Percentiles rank a stretch among this genome's conserved stretches.
Evolutionary conservation across 2,113 vertebrate species (phyloP).

Genomic region (Charina bottae): DNA sequence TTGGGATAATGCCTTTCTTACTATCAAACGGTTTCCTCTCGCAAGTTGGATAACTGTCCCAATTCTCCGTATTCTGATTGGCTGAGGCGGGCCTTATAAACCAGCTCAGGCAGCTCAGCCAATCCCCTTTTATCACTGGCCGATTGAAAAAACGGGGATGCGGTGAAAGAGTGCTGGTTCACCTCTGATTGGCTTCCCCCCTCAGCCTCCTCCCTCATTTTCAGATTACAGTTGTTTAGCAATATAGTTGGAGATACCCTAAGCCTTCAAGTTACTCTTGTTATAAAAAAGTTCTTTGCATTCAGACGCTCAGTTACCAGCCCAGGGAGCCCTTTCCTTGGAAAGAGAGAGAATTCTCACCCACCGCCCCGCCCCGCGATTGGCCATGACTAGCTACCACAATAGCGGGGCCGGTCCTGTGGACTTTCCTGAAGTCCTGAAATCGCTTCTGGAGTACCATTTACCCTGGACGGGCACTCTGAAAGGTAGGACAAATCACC

Average conservation of each 20-base stretch:
- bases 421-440: conserved; percentile 88
- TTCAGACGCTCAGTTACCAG: conserved; percentile 4
- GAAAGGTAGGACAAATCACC: conserved; percentile 72
- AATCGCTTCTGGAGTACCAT: conserved; percentile 84
- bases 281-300: background rate
- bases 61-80: conserved; percentile 72
- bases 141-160: conserved; percentile 57
- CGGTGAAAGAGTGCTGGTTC: conserved; percentile 57
- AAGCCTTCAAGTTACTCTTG: background rate
- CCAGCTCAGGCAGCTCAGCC: conserved; percentile 64
- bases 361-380: background rate
- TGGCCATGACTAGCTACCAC: conserved; percentile 75
- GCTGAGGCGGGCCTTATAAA: conserved; percentile 66
- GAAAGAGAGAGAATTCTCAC: conserved; percentile 18
- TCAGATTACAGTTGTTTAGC: conserved; percentile 42
- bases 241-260: background rate
- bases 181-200: conserved; percentile 64
- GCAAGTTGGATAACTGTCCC: conserved; percentile 79
- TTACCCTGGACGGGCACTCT: conserved; percentile 77
- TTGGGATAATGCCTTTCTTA: background rate
- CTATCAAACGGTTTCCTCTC: background rate
- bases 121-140: conserved; percentile 69
- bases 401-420: conserved; percentile 69
- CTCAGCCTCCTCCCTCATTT: conserved; percentile 42
- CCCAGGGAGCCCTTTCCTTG: conserved; percentile 14